phyloP scores from a whole-genome alignment of 2,797 vertebrate species.

The Brotula barbata region DNA sequence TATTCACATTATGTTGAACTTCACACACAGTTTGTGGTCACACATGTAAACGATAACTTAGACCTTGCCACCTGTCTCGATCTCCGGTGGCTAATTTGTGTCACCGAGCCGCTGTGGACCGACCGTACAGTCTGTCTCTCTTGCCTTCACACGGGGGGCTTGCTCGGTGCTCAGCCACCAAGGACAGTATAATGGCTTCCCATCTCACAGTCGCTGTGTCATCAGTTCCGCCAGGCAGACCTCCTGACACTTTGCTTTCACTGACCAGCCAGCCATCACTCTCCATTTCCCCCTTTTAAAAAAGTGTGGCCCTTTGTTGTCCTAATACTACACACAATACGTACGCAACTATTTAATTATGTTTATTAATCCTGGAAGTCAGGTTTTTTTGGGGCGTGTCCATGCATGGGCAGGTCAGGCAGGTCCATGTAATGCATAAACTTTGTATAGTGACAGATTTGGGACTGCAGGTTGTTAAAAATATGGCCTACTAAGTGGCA shows the following conservation, averaged over 20 bases:
- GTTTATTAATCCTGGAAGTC: neutral
- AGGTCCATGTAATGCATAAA: neutral
- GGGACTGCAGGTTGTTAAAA: too few relatives aligned
- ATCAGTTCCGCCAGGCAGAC: conserved; percentile 65
- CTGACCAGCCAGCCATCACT: conserved; percentile 54
- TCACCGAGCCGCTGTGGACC: conserved; percentile 18
- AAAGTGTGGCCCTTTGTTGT: conserved; percentile 24
- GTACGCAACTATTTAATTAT: neutral
- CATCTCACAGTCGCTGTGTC: conserved; percentile 68
- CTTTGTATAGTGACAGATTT: neutral
- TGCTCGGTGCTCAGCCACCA: conserved; percentile 60
- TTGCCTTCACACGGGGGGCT: conserved; percentile 35
- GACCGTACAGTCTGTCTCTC: conserved; percentile 50
- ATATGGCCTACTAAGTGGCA: too few relatives aligned
- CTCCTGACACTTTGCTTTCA: conserved; percentile 59
- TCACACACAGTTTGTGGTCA: too few relatives aligned
- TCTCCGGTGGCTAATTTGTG: conserved; percentile 35
- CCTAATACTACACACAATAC: neutral
- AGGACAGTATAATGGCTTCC: conserved; percentile 67
- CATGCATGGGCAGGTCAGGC: too few relatives aligned
- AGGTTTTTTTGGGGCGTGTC: too few relatives aligned
- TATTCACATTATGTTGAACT: too few relatives aligned
- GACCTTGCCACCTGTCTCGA: too few relatives aligned
- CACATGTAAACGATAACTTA: neutral
- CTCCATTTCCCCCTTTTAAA: conserved; percentile 30